Evolutionary conservation across 2,113 vertebrate genomes (phyloP), one percentile per base, ranked within the genome.

Genomic region (Tylochromis polylepis): DNA sequence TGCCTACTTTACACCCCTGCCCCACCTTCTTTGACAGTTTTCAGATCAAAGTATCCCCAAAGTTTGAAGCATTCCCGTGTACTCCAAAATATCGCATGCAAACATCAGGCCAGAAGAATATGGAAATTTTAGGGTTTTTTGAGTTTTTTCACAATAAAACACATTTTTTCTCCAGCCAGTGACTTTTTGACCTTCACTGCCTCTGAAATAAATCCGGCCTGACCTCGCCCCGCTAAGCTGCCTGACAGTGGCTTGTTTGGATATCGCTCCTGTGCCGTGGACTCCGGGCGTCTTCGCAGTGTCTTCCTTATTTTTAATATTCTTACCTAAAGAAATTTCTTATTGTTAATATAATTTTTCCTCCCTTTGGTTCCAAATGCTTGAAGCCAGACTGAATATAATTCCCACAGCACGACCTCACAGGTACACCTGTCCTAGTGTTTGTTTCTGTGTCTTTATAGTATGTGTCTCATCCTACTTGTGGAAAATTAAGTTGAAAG

Each of bases 281-380:
- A 36, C 31, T 36, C 5, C 0, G 15, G 4, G 15, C 0, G 3
- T 29, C 70, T 75, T 72, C 67, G 8, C 67, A 11, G 41, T 7
- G 24, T 27, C 15, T 46, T 75, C 46, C 15, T 29, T 0, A 49
- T 8, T 29, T 70, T 49, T 75, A 20, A 49, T 49, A 12, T 49
- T 49, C 9, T 18, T 8, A 29, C 0, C 67, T 29, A 11, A 12
- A 1, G 41, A 49, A 1, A 49, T 75, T 49, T 75, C 14, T 72
- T 46, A 16, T 72, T 72, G 8, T 27, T 46, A 46, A 72, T 18
- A 0, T 29, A 4, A 18, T 7, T 49, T 72, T 29, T 0, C 6
- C 41, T 2, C 0, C 24, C 41, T 18, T 0, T 49, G 9, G 41
- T 20, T 75, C 2, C 41, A 49, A 20, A 49, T 29, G 5, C 41